Evolutionary conservation across 2,797 vertebrate species (phyloP).

Genomic region (Fundulus diaphanus): DNA sequence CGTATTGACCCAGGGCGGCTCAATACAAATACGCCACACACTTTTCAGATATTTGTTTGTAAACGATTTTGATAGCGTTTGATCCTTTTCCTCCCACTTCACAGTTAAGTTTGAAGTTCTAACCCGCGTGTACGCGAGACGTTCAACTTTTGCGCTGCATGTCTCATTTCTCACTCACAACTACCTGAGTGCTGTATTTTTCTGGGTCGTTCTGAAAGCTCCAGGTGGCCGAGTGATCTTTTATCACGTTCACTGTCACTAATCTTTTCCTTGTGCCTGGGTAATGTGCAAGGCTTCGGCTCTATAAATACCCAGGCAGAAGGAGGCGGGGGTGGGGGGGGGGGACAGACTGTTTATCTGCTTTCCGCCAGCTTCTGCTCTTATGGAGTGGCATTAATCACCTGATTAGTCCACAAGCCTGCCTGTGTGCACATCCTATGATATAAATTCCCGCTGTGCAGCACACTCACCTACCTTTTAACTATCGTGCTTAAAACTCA

Average conservation of each 20-base stretch:
- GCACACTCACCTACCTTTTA: constrained; percentile 63
- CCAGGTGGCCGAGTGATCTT: constrained; percentile 71
- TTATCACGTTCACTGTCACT: constrained; percentile 65
- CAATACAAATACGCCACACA: not conserved
- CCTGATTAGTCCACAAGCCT: constrained; percentile 74
- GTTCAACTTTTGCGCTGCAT: constrained; percentile 7
- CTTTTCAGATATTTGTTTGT: no score
- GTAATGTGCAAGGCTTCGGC: constrained; percentile 45
- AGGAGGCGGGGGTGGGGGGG: constrained; percentile 56
- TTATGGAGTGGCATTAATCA: constrained; percentile 80
- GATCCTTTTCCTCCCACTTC: not conserved
- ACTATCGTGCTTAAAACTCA: constrained; percentile 53
- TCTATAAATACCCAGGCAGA: constrained; percentile 74
- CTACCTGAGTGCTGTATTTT: constrained; percentile 29
- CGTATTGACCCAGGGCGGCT: not conserved
- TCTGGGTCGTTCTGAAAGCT: constrained; percentile 57
- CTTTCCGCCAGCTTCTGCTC: constrained; percentile 74
- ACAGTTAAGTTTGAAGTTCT: not conserved
- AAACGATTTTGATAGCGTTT: no score
- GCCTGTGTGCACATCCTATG: constrained; percentile 58
- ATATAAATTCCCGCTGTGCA: constrained; percentile 65
- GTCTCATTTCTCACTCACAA: constrained; percentile 14
- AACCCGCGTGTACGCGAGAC: not conserved
- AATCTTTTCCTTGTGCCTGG: constrained; percentile 68
- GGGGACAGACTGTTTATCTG: constrained; percentile 79